Evolutionary conservation across 2,888 invertebrate species (phyloP).

Genomic region (Phaonia tiefii): DNA sequence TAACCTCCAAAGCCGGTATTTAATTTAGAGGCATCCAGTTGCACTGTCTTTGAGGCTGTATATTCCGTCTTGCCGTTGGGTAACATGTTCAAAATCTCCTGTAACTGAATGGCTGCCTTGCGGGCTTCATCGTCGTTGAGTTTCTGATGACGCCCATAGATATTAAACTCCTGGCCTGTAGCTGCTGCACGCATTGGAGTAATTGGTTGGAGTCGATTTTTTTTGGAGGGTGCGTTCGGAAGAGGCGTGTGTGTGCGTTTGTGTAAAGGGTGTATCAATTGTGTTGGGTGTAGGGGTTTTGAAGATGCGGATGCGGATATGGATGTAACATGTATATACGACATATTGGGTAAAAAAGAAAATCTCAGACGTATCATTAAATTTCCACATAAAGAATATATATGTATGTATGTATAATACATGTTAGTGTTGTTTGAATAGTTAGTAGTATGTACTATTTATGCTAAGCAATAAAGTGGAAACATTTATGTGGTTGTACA

Average conservation of each 20-base stretch:
- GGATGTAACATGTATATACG: conserved; percentile 45
- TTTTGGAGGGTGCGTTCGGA: conserved; percentile 40
- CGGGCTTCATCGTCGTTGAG: conserved; percentile 77
- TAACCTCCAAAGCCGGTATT: conserved; percentile 35
- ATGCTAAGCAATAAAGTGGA: too few relatives aligned
- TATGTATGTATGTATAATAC: conserved; percentile 46
- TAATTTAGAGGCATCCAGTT: conserved; percentile 71
- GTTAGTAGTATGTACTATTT: too few relatives aligned
- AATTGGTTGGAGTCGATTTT: conserved; percentile 9
- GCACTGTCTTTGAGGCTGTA: conserved; percentile 76
- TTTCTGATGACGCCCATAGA: conserved; percentile 78
- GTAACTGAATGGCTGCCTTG: conserved; percentile 77
- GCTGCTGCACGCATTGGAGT: conserved; percentile 50
- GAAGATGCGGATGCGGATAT: conserved; percentile 27
- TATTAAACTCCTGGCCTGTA: conserved; percentile 74
- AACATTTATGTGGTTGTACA: too few relatives aligned
- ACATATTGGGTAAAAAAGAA: conserved; percentile 47
- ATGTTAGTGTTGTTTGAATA: conserved; percentile 47
- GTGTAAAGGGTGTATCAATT: background rate
- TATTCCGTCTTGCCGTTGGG: conserved; percentile 77
- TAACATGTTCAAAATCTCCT: conserved; percentile 77
- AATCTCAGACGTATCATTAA: conserved; percentile 58
- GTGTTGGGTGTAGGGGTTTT: conserved; percentile 15
- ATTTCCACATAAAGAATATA: background rate
- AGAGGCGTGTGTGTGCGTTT: conserved; percentile 36